Percentiles rank a stretch among this genome's conserved stretches.
These are phyloP conservation scores for Thera obeliscata DNA, from an alignment of 2,888 invertebrate species.

Conservation along the genomic window DNA sequence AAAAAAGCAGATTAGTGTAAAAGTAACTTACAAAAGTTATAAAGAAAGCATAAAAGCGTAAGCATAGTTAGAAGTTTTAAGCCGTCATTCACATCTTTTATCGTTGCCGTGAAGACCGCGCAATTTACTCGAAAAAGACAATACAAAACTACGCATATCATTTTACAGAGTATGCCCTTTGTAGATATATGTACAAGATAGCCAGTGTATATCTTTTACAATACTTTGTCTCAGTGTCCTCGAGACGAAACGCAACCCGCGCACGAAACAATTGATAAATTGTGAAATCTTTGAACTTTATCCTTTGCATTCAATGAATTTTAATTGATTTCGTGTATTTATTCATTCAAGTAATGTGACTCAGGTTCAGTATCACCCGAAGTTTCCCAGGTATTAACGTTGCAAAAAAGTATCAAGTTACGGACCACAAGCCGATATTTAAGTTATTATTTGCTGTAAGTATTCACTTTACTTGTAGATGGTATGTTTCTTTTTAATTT, in stretches of 20 bases:
- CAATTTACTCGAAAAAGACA: too few species aligned
- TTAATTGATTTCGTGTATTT: conserved; percentile 49
- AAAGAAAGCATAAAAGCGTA: too few species aligned
- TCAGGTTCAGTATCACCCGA: conserved; percentile 47
- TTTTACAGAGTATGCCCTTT: not conserved
- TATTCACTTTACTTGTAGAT: too few species aligned
- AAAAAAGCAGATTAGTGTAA: too few species aligned
- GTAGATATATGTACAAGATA: too few species aligned
- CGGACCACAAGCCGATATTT: not conserved
- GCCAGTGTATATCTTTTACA: too few species aligned
- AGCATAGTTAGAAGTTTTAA: too few species aligned
- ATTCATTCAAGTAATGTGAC: conserved; percentile 46
- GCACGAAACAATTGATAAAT: conserved; percentile 52
- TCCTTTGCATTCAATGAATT: conserved; percentile 55
- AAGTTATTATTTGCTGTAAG: not conserved
- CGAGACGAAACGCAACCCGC: conserved; percentile 42
- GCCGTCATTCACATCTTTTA: too few species aligned
- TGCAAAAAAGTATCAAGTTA: not conserved
- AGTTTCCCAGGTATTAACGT: conserved; percentile 17
- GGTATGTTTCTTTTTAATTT: too few species aligned
- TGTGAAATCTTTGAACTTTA: conserved; percentile 57
- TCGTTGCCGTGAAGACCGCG: too few species aligned
- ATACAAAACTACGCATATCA: too few species aligned
- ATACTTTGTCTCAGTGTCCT: conserved; percentile 8
- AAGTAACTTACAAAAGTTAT: too few species aligned